Conservation (phyloP, 92 coral and sea anemone species). For the Zoanthus sociatus region DNA sequence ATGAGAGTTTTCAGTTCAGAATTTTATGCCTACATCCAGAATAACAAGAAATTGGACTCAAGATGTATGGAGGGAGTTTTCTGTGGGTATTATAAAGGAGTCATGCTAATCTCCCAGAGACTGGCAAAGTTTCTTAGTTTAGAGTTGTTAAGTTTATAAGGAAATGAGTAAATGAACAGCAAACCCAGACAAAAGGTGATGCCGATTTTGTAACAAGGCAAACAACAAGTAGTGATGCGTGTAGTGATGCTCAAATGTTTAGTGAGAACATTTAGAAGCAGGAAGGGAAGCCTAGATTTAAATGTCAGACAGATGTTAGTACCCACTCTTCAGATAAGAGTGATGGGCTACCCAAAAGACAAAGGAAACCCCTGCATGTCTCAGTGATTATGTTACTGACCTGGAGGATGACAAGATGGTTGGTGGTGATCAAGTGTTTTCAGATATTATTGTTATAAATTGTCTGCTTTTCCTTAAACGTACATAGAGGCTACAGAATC, state of each 20-base stretch:
- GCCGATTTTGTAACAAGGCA: background rate
- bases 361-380: constrained; percentile 48
- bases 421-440: constrained; percentile 25
- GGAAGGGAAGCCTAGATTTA: constrained; percentile 21
- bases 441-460: constrained; percentile 25
- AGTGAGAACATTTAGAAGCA: constrained; percentile 20
- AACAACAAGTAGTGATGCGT: constrained; percentile 3
- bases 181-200: constrained; percentile 53
- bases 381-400: constrained; percentile 52
- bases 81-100: constrained; percentile 51
- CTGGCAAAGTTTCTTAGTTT: constrained; percentile 28
- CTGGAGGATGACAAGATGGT: constrained; percentile 37
- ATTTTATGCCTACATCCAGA: constrained; percentile 51
- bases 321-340: constrained; percentile 22
- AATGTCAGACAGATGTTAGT: constrained; percentile 21
- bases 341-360: constrained; percentile 22
- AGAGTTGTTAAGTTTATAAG: constrained; percentile 48
- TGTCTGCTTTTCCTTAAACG: background rate
- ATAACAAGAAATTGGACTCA: constrained; percentile 38
- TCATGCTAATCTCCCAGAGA: constrained; percentile 56
- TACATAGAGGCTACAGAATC: constrained; percentile 40
- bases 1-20: constrained; percentile 53
- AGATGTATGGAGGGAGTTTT: constrained; percentile 33
- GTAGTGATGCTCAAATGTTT: constrained; percentile 26
- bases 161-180: constrained; percentile 49